Evolutionary conservation across 1,140 invertebrate genomes (phyloP).

Genomic region (Formica exsecta): DNA sequence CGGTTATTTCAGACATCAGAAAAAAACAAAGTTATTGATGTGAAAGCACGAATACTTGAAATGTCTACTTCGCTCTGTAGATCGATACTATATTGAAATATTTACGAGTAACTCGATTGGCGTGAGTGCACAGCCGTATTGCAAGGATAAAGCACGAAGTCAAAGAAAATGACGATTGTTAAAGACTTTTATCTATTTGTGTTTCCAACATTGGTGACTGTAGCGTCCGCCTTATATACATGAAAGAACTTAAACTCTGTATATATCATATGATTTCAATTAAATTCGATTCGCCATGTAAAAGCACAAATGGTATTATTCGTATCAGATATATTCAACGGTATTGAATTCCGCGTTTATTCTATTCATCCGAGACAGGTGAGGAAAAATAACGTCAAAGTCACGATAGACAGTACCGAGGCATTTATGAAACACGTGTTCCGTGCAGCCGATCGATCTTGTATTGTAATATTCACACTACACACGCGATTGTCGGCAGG

Average conservation of each 20-base stretch:
- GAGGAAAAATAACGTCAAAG: constrained; percentile 38
- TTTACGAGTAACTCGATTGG: constrained; percentile 50
- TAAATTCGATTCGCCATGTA: neutral
- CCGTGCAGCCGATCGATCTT: constrained; percentile 37
- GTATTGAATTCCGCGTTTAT: constrained; percentile 10
- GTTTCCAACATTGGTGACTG: neutral
- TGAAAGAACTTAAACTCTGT: neutral
- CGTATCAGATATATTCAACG: neutral
- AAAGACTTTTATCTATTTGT: constrained; percentile 15
- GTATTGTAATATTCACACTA: constrained; percentile 45
- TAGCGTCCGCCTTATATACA: neutral
- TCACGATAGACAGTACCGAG: constrained; percentile 19
- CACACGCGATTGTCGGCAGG: constrained; percentile 44
- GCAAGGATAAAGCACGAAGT: constrained; percentile 34
- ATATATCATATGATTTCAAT: neutral
- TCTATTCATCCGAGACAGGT: constrained; percentile 18
- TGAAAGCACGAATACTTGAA: neutral
- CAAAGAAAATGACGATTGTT: constrained; percentile 34
- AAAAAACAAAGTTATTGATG: constrained; percentile 9
- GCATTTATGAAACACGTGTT: constrained; percentile 48
- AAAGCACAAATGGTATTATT: neutral
- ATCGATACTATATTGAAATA: constrained; percentile 64
- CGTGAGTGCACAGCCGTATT: constrained; percentile 22
- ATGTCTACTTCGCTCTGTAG: constrained; percentile 32
- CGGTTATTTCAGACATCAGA: neutral